Percentiles rank a stretch among this genome's conserved stretches.
Conservation (phyloP, 2,113 vertebrate species). For the Gnathonemus echidnorhynchus region DNA sequence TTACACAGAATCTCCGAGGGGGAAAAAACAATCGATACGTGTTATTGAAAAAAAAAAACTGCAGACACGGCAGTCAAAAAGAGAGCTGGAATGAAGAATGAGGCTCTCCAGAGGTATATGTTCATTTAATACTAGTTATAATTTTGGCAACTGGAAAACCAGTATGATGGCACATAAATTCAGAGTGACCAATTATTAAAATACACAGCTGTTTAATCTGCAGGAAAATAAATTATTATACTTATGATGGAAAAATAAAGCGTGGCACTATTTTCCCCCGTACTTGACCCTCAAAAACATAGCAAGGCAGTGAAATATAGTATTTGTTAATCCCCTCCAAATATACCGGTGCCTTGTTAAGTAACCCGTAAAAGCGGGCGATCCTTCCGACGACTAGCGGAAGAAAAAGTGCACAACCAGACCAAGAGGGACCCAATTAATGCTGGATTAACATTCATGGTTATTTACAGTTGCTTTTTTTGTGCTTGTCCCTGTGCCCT, state of each 20-base stretch:
- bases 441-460: slow-evolving; percentile 99
- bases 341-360: slow-evolving; percentile 50
- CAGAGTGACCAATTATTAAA: neutral
- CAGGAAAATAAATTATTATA: neutral
- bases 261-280: neutral
- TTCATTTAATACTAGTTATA: neutral
- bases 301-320: neutral
- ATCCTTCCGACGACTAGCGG: slow-evolving; percentile 51
- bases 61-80: neutral
- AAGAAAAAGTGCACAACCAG: slow-evolving; percentile 77
- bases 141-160: neutral
- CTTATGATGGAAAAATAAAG: neutral
- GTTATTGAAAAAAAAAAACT: slow-evolving; percentile 46
- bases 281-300: neutral
- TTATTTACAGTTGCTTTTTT: slow-evolving; percentile 99
- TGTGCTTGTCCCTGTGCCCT: slow-evolving; percentile 94
- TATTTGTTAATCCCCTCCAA: slow-evolving; percentile 36
- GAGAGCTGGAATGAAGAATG: neutral
- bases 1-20: slow-evolving; percentile 68
- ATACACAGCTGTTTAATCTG: neutral
- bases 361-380: slow-evolving; percentile 47
- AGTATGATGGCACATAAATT: neutral
- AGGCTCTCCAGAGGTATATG: neutral
- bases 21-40: slow-evolving; percentile 69
- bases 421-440: slow-evolving; percentile 97